Evolutionary conservation across 1,140 invertebrate genomes (phyloP), one percentile per base, ranked within the genome.

Genomic region (Propsilocerus akamusi): DNA sequence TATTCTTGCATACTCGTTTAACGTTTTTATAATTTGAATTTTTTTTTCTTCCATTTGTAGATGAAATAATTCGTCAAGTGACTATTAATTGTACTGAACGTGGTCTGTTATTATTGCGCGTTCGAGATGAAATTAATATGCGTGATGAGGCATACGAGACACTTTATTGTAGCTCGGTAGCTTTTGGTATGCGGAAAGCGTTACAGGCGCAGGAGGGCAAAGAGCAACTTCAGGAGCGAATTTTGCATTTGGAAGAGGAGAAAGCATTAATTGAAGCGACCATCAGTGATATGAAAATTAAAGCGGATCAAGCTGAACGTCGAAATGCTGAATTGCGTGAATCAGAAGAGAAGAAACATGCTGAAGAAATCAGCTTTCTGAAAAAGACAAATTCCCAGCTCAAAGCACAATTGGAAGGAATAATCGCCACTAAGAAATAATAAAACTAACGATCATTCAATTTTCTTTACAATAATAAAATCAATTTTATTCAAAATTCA

Each of bases 161-260:
- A 0, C 72, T 99, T 0, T 97, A 98, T 65, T 95, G 97, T 66
- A 97, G 91, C 66, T 93, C 92, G 51, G 89, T 97, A 49, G 93
- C 93, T 5, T 99, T 97, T 65, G 95, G 95, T 25, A 91, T 98
- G 76, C 78, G 95, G 37, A 99, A 98, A 74, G 91, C 94, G n/a
- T 68, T 97, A 48, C 84, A 90, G 68, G 82, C 77, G 3, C 75
- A 77, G 54, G 74, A 76, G 64, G 76, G 77, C 34, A 79, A 78
- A 60, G 70, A 70, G 30, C 74, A 77, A 55, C 56, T 76, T 4
- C 64, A 72, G 53, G 72, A 75, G 46, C 67, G 70, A 58, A 72
- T 76, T 10, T 65, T 70, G 14, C 67, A 66, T 2, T 66, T 91
- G 22, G 75, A 78, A 60, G 57, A 64, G 1, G 78, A 90, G 56